Base-by-base conservation (phyloP, 1,140 invertebrate species). In the Amyelois transitella region DNA sequence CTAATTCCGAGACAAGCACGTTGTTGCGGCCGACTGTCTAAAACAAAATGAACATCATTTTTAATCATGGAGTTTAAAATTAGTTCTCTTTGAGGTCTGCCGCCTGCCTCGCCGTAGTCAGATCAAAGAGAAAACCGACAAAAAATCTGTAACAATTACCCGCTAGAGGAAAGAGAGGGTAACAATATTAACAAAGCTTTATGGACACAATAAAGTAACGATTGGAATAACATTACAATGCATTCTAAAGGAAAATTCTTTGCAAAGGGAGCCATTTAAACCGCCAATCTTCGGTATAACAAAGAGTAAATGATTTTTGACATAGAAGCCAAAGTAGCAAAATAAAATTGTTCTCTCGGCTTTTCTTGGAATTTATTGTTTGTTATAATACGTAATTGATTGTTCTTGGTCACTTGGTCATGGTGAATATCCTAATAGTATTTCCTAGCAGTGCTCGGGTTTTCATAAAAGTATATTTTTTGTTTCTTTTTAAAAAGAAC, bases 1-100 rank as follows among this genome's bases (percentile, higher is more conserved):
- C 62, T 64, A 63, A 64, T 66, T 63, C 64, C 43, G 28, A 58
- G 51, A 62, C 54, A 57, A 63, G 53, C 55, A 63, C 51, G 55
- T 53, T 62, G 61, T 70, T 70, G 60, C 65, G 54, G 43, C 22
- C 55, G 60, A 72, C 61, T 60, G 59, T 49, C 55, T 57, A 55
- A 61, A 65, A 75, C 62, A 68, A 69, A 73, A 69, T 69, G 70
- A 70, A 58, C 64, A 68, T 65, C 63, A 66, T 74, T 78, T 75
- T 78, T 72, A 74, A 78, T 75, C 73, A 68, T 56, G 58, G 64
- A 69, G 63, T 64, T 76, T 69, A 69, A 78, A 77, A 78, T 75
- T 74, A 70, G 63, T 74, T 71, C 62, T 59, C 67, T 76, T 75
- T 72, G 75, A 72, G 55, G 54, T 58, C n/a, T n/a, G 59, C 45